Conservation (phyloP, 2,888 invertebrate genomes). For the Cyclophora albipunctata region DNA sequence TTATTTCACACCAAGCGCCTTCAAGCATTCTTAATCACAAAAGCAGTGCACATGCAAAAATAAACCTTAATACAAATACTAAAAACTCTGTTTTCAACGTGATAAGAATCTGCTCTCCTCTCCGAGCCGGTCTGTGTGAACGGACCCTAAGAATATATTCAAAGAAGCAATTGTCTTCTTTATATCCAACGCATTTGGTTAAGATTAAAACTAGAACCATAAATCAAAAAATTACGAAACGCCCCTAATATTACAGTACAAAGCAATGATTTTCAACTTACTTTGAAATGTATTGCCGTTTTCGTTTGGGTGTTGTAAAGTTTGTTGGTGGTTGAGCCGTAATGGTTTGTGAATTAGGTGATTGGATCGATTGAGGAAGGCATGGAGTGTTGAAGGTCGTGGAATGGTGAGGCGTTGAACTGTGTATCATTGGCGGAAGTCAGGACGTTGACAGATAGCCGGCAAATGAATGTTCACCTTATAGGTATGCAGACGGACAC, state of each 20-base stretch:
- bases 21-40: no score
- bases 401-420: constrained; percentile 60
- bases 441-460: constrained; percentile 61
- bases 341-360: constrained; percentile 12
- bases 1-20: no score
- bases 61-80: no score
- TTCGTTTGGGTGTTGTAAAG: constrained; percentile 1
- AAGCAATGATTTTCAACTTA: not conserved
- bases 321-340: constrained; percentile 8
- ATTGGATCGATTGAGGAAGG: constrained; percentile 10
- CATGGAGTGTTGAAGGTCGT: constrained; percentile 46
- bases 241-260: constrained; percentile 4
- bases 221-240: constrained; percentile 12
- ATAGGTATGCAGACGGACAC: no score
- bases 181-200: no score
- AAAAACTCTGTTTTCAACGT: no score
- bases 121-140: no score
- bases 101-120: no score
- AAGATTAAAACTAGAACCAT: constrained; percentile 1
- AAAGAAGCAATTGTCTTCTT: no score
- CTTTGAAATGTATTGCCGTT: constrained; percentile 13
- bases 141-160: no score
- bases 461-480: constrained; percentile 19
- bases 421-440: constrained; percentile 60
- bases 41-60: no score